phyloP scores from a whole-genome alignment of 2,113 vertebrate species.

The Mellivora capensis region DNA sequence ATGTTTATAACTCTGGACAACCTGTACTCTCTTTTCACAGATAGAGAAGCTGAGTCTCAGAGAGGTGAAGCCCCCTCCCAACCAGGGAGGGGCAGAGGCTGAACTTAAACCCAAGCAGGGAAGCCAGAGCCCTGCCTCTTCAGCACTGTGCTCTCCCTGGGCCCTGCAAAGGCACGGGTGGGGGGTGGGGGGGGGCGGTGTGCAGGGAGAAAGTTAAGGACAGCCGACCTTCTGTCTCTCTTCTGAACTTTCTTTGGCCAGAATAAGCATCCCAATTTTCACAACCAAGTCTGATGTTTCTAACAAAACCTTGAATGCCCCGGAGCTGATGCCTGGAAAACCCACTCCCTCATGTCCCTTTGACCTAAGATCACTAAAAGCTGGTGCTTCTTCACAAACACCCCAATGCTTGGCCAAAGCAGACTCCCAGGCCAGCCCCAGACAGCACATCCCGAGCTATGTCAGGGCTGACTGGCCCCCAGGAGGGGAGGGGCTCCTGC shows the following conservation, averaged over 20 bases:
- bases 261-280: neutral
- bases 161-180: neutral
- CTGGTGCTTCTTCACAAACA: neutral
- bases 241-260: neutral
- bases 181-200: neutral
- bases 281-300: neutral
- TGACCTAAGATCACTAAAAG: neutral
- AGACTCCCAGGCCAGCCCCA: neutral
- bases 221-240: neutral
- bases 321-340: neutral
- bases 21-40: neutral
- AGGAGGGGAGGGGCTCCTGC: neutral
- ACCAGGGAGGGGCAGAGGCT: neutral
- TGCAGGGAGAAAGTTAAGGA: neutral
- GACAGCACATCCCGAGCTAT: neutral
- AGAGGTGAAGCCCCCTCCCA: neutral
- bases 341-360: neutral
- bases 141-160: neutral
- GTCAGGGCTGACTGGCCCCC: neutral
- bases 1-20: too few species aligned
- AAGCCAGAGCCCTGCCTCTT: neutral
- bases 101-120: neutral
- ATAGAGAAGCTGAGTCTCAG: neutral
- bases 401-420: neutral
- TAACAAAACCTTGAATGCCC: neutral